A percentile compares a stretch with the other conserved stretches of the same genome.
Evolutionary conservation across 2,797 vertebrate genomes (phyloP).

Genomic region (Glossophaga mutica): DNA sequence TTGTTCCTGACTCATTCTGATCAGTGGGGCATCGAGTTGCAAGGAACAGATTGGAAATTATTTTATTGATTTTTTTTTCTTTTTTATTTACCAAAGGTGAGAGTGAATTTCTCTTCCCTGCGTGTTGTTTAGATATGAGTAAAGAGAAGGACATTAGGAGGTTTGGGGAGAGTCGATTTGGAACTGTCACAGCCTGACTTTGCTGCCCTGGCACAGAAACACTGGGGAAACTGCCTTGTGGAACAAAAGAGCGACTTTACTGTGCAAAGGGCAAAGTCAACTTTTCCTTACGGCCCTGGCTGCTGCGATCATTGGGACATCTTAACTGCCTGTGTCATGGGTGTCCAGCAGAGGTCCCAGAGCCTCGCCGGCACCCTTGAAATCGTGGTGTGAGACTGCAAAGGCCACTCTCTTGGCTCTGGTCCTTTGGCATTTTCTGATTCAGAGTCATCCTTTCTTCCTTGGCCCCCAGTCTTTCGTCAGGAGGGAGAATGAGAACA

Average conservation of each 20-base stretch:
- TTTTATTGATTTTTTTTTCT: slow-evolving; percentile 72
- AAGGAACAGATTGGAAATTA: slow-evolving; percentile 75
- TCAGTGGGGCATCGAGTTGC: slow-evolving; percentile 69
- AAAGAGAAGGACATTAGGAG: background rate
- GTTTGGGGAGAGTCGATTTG: background rate
- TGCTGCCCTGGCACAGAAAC: background rate
- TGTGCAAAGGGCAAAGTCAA: background rate
- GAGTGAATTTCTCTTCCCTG: slow-evolving; percentile 61
- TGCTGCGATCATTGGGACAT: background rate
- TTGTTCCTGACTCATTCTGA: slow-evolving; percentile 63
- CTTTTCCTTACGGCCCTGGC: background rate
- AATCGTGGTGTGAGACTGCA: background rate
- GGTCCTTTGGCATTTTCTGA: background rate
- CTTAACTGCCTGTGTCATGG: background rate
- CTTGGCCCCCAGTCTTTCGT: background rate
- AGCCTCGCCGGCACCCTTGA: background rate
- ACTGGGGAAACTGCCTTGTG: background rate
- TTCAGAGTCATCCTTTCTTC: background rate
- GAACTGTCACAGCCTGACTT: background rate
- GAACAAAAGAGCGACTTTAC: background rate
- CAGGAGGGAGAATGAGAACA: background rate
- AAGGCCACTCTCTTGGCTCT: background rate
- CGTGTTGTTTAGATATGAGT: slow-evolving; percentile 6
- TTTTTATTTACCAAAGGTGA: slow-evolving; percentile 69
- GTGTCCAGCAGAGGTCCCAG: background rate